Evolutionary conservation across 2,888 invertebrate species (phyloP).

Genomic region (Lagria hirta): DNA sequence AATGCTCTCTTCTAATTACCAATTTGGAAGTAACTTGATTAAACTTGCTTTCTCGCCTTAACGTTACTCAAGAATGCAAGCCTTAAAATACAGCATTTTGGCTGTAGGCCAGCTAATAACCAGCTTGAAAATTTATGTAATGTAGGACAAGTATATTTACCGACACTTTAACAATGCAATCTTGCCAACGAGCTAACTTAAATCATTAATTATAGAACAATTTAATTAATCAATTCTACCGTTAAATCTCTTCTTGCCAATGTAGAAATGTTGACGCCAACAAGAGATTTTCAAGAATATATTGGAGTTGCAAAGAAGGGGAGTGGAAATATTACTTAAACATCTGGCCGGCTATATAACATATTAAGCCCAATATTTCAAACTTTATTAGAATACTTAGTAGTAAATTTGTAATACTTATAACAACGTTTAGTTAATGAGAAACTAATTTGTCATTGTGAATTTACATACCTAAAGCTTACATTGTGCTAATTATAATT

Average conservation of each 20-base stretch:
- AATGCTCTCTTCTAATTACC: no score
- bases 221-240: conserved; percentile 36
- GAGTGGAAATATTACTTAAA: conserved; percentile 19
- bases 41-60: conserved; percentile 41
- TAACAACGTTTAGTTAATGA: conserved; percentile 15
- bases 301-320: conserved; percentile 11
- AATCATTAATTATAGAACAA: conserved; percentile 28
- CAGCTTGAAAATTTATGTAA: conserved; percentile 39
- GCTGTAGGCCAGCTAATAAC: conserved; percentile 41
- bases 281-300: conserved; percentile 2
- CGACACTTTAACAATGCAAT: conserved; percentile 20
- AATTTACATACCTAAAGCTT: no score
- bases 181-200: conserved; percentile 24
- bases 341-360: conserved; percentile 21
- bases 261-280: conserved; percentile 5
- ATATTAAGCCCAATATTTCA: conserved; percentile 26
- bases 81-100: conserved; percentile 37
- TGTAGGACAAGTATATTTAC: conserved; percentile 38
- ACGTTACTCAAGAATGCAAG: conserved; percentile 36
- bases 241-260: conserved; percentile 29
- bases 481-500: no score
- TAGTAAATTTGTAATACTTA: conserved; percentile 18
- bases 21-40: conserved; percentile 40
- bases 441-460: conserved; percentile 14
- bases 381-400: conserved; percentile 25